Percentiles rank a stretch among this genome's conserved stretches.
phyloP scores from a whole-genome alignment of 2,113 vertebrate species.

The Protobothrops flavoviridis region DNA sequence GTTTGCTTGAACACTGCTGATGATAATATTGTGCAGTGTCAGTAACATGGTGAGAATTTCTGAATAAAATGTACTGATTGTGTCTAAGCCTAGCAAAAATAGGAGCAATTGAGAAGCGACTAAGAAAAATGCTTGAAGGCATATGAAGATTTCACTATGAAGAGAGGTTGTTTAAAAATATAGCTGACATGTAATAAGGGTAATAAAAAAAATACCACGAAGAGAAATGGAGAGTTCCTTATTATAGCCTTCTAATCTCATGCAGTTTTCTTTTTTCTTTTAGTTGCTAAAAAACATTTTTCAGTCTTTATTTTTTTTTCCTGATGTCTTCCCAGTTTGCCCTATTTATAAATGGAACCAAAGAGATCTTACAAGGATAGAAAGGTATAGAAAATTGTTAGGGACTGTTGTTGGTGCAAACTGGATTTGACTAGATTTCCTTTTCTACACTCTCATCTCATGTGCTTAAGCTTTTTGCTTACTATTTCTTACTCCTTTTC shows the following conservation, averaged over 20 bases:
- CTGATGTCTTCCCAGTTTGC: background rate
- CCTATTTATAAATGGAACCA: background rate
- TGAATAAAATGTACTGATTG: conserved; percentile 11
- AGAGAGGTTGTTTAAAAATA: background rate
- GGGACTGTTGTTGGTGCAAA: background rate
- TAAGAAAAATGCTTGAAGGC: background rate
- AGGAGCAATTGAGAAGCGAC: conserved; percentile 1
- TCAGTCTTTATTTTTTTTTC: background rate
- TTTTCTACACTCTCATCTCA: background rate
- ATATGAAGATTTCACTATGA: background rate
- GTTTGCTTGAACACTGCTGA: background rate
- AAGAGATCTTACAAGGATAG: background rate
- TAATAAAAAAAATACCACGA: background rate
- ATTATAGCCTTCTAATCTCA: background rate
- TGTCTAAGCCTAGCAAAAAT: conserved; percentile 11
- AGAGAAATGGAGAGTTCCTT: background rate
- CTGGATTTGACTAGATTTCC: background rate
- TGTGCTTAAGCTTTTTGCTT: too few relatives aligned
- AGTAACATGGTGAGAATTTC: background rate
- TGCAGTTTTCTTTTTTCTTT: background rate
- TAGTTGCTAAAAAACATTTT: background rate
- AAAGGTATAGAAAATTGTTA: background rate
- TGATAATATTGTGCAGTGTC: conserved; percentile 13
- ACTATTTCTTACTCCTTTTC: background rate
- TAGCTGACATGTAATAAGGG: background rate